phyloP scores from a whole-genome alignment of 1,140 invertebrate species.

The Penaeus indicus region DNA sequence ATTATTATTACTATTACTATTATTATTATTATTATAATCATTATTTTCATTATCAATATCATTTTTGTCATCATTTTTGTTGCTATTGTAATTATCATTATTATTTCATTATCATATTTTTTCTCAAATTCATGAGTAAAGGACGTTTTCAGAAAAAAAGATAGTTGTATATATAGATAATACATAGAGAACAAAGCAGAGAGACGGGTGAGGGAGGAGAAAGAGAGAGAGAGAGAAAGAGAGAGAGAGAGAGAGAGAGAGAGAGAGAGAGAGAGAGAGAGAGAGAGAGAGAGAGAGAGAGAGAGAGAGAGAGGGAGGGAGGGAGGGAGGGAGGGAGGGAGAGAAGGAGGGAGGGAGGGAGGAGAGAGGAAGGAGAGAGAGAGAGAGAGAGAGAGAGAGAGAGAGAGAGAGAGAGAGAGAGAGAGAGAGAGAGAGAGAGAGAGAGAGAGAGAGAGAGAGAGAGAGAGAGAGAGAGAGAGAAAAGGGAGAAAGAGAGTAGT shows the following conservation, averaged over 20 bases:
- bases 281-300: slow-evolving; percentile 7
- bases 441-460: neutral
- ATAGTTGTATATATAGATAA: neutral
- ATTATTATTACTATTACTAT: too few species aligned
- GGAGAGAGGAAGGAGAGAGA: neutral
- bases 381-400: neutral
- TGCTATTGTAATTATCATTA: too few species aligned
- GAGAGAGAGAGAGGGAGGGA: neutral
- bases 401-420: neutral
- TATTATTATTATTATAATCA: too few species aligned
- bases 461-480: neutral
- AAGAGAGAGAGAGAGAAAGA: neutral
- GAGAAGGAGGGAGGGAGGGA: neutral
- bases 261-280: neutral
- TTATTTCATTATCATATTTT: too few species aligned
- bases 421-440: slow-evolving; percentile 19
- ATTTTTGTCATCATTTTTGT: too few species aligned
- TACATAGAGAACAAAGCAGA: neutral
- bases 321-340: too few species aligned
- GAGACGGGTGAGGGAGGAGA: neutral
- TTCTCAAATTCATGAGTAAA: too few species aligned
- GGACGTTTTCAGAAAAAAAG: too few species aligned
- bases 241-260: slow-evolving; percentile 4
- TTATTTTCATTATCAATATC: too few species aligned
- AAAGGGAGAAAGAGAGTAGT: neutral